These are phyloP conservation scores for Sclerodermus sp. DNA, from an alignment of 2,888 invertebrate species.

Conservation along the genomic window DNA sequence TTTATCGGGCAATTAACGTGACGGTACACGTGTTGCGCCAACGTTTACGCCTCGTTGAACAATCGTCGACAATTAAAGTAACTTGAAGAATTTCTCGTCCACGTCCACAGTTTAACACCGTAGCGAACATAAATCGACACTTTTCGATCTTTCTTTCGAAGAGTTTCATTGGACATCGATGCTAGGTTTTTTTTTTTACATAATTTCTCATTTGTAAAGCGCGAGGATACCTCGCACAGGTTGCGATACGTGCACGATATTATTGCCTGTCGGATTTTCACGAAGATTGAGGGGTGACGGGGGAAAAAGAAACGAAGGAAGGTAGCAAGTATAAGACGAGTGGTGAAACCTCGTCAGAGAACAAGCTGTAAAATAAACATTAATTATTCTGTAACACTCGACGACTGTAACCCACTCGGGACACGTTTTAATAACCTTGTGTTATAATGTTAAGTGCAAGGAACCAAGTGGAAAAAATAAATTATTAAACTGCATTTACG, in stretches of 20 bases:
- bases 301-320: not conserved
- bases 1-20: constrained; percentile 58
- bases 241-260: too few species aligned
- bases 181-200: too few species aligned
- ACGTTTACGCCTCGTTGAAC: constrained; percentile 52
- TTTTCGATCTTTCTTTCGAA: too few species aligned
- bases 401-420: constrained; percentile 17
- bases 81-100: not conserved
- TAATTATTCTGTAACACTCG: constrained; percentile 30
- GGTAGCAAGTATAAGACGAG: not conserved
- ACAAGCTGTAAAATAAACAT: constrained; percentile 29
- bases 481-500: constrained; percentile 11
- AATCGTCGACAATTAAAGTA: constrained; percentile 36
- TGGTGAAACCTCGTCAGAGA: constrained; percentile 5
- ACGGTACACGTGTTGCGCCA: constrained; percentile 51
- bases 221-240: too few species aligned
- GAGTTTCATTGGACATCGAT: too few species aligned
- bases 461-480: constrained; percentile 15
- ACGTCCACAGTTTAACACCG: not conserved
- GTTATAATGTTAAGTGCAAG: constrained; percentile 20
- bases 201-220: too few species aligned
- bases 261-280: too few species aligned
- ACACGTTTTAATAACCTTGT: constrained; percentile 25
- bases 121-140: too few species aligned
- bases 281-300: not conserved